Conservation (phyloP, 2,797 vertebrate species). For the Tenualosa ilisha region DNA sequence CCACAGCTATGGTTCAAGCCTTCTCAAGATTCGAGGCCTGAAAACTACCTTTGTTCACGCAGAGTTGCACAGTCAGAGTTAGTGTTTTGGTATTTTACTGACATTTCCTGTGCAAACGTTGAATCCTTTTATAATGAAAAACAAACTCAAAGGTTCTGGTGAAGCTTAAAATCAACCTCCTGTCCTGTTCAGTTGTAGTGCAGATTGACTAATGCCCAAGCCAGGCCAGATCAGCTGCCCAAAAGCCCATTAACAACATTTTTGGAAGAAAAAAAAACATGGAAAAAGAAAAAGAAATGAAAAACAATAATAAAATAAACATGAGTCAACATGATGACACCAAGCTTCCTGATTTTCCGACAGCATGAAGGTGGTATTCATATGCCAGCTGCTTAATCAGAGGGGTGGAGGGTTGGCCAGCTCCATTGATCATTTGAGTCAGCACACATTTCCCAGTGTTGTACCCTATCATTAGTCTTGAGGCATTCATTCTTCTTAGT, state of each 20-base stretch:
- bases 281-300: background rate
- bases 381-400: background rate
- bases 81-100: background rate
- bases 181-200: background rate
- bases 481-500: background rate
- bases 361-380: conserved; percentile 8
- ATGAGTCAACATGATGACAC: conserved; percentile 56
- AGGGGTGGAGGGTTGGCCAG: background rate
- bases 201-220: background rate
- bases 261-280: background rate
- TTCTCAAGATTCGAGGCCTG: background rate
- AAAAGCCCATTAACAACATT: background rate
- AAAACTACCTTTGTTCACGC: background rate
- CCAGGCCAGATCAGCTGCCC: too few relatives aligned
- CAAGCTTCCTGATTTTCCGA: conserved; percentile 34
- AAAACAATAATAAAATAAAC: conserved; percentile 45
- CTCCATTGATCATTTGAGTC: too few relatives aligned
- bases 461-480: background rate
- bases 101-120: background rate
- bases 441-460: too few relatives aligned
- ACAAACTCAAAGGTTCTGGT: background rate
- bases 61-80: background rate
- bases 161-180: background rate
- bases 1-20: background rate
- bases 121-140: background rate